Evolutionary conservation across 1,140 invertebrate genomes (phyloP).

Genomic region (Drosophila tropicalis): DNA sequence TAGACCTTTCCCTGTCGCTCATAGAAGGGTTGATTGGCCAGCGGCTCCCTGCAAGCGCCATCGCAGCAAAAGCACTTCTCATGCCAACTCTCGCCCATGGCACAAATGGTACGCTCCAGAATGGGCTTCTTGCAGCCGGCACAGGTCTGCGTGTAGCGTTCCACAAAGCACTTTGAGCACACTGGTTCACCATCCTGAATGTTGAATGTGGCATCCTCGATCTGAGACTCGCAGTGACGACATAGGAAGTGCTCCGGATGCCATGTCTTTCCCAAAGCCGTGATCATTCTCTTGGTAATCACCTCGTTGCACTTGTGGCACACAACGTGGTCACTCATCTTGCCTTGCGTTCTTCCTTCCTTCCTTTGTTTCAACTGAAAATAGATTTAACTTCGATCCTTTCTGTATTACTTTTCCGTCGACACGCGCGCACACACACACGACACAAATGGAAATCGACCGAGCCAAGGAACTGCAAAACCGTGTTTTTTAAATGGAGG

Average conservation of each 20-base stretch:
- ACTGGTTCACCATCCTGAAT: constrained; percentile 88
- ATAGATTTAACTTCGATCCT: background rate
- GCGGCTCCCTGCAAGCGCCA: constrained; percentile 87
- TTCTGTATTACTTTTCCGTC: background rate
- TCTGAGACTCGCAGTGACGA: constrained; percentile 86
- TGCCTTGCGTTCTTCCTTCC: background rate
- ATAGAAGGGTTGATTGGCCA: constrained; percentile 88
- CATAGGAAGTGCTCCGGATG: constrained; percentile 99
- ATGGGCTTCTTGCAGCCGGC: constrained; percentile 88
- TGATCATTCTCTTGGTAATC: constrained; percentile 83
- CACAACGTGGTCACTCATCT: constrained; percentile 51
- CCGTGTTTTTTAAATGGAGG: background rate
- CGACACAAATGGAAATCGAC: background rate
- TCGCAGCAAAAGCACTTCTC: constrained; percentile 93
- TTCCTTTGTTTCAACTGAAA: background rate
- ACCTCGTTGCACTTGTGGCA: constrained; percentile 78
- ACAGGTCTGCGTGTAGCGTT: constrained; percentile 88
- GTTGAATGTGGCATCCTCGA: constrained; percentile 87
- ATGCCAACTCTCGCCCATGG: constrained; percentile 92
- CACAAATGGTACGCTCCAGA: constrained; percentile 86
- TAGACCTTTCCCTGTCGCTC: constrained; percentile 88
- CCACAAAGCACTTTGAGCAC: constrained; percentile 89
- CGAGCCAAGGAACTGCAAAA: constrained; percentile 1
- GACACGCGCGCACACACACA: constrained; percentile 3
- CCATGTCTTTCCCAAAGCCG: constrained; percentile 98